Percentiles rank a stretch among this genome's conserved stretches.
Conservation (phyloP, 2,888 invertebrate species). For the Podabrus alpinus region DNA sequence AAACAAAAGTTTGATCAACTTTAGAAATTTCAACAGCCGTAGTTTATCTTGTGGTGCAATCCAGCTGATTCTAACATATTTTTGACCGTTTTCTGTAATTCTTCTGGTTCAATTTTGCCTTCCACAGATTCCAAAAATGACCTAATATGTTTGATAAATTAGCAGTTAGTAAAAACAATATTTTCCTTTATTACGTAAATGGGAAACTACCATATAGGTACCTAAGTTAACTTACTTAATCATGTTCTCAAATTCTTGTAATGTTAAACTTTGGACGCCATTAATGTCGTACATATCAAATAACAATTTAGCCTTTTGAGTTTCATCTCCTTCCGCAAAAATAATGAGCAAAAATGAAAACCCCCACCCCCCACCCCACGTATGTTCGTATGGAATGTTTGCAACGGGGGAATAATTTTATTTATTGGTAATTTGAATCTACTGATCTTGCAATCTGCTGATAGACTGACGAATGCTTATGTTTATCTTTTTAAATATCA, state of each 20-base stretch:
- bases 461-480: not conserved
- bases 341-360: conserved; percentile 64
- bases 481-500: not conserved
- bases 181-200: too few species aligned
- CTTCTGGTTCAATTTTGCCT: conserved; percentile 52
- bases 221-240: conserved; percentile 53
- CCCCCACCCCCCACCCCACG: too few species aligned
- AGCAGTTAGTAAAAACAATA: too few species aligned
- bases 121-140: conserved; percentile 61
- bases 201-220: too few species aligned
- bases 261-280: conserved; percentile 54
- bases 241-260: conserved; percentile 58
- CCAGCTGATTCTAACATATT: conserved; percentile 56
- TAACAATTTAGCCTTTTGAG: conserved; percentile 59
- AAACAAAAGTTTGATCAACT: not conserved
- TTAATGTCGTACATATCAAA: conserved; percentile 65
- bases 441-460: not conserved
- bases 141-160: conserved; percentile 34
- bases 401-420: not conserved
- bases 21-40: not conserved
- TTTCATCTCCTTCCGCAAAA: conserved; percentile 60
- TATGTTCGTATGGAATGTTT: too few species aligned
- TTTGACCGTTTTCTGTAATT: conserved; percentile 53
- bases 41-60: conserved; percentile 44
- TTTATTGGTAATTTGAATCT: not conserved